Conservation (phyloP, 2,797 vertebrate species). For the Chloroceryle amazona region DNA sequence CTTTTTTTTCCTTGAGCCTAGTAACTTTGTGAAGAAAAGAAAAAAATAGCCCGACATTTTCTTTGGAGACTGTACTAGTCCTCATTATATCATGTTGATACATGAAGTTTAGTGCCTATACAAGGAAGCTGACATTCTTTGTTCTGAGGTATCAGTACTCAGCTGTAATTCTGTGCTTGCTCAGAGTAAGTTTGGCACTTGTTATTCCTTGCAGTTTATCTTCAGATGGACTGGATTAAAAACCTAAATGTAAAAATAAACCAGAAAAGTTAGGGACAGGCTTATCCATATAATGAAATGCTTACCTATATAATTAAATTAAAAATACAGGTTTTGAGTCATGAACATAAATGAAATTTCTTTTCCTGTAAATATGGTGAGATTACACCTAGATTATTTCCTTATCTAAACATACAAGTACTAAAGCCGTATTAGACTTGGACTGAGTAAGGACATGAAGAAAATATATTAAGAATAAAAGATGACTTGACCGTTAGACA, state of each 20-base stretch:
- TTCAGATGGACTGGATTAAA: not conserved
- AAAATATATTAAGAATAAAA: not conserved
- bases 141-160: not conserved
- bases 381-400: not conserved
- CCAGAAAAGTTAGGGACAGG: not conserved
- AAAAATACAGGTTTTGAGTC: not conserved
- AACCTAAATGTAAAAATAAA: not conserved
- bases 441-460: not conserved
- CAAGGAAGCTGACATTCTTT: not conserved
- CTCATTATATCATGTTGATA: not conserved
- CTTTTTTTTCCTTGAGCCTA: not conserved
- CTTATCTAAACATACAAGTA: not conserved
- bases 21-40: not conserved
- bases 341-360: not conserved
- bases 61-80: not conserved
- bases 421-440: not conserved
- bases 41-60: accelerated
- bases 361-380: not conserved
- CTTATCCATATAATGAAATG: not conserved
- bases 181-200: not conserved
- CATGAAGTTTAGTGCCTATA: not conserved
- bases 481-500: not conserved
- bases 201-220: not conserved
- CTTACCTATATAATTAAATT: not conserved
- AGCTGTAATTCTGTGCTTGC: not conserved